Conservation (phyloP, 2,797 vertebrate species). For the Argyrosomus regius region DNA sequence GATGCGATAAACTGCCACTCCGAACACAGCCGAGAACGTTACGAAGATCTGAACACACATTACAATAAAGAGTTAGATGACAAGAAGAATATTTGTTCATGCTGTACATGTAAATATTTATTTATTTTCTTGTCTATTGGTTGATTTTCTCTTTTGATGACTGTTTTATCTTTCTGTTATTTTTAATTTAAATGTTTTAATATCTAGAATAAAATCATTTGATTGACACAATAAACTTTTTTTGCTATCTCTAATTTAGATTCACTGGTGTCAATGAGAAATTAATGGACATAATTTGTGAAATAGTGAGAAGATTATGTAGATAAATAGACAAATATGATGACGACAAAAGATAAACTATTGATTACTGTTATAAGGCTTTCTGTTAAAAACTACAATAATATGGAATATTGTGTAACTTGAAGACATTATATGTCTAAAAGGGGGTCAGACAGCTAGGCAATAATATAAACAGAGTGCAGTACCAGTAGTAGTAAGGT, state of each 20-base stretch:
- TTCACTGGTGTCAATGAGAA: neutral
- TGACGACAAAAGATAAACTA: neutral
- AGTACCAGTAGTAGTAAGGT: conserved; percentile 95
- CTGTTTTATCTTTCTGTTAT: neutral
- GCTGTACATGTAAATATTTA: neutral
- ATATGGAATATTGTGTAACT: neutral
- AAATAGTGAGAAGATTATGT: neutral
- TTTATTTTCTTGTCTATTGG: neutral
- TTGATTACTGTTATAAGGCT: neutral
- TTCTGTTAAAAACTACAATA: neutral
- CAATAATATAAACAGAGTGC: conserved; percentile 19
- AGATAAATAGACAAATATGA: neutral
- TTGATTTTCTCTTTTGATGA: neutral
- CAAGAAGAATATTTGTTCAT: neutral
- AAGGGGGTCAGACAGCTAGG: conserved; percentile 6
- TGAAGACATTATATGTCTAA: conserved; percentile 4
- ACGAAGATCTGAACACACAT: conserved; percentile 87
- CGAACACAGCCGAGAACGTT: conserved; percentile 94
- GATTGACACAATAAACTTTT: neutral
- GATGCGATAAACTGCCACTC: conserved; percentile 95
- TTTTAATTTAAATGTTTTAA: neutral
- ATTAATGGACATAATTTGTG: neutral
- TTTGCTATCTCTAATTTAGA: neutral
- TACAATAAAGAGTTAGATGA: conserved; percentile 1
- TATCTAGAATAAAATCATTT: neutral